Conservation (phyloP, 2,888 invertebrate genomes). For the Zele albiditarsus region DNA sequence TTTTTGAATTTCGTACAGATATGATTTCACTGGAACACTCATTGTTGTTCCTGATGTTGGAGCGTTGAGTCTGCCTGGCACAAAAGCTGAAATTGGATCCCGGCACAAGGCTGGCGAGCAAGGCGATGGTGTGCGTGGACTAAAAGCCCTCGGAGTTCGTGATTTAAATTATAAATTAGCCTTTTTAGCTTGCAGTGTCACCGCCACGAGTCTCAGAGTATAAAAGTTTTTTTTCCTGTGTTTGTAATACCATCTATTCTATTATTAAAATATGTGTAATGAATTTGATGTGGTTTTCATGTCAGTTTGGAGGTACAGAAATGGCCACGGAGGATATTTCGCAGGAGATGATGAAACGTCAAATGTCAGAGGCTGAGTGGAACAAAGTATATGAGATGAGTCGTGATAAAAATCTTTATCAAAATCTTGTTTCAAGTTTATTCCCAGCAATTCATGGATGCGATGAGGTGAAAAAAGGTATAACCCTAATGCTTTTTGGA, state of each 20-base stretch:
- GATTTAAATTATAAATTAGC: conserved; percentile 92
- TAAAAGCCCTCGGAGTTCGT: conserved; percentile 89
- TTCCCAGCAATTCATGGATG: conserved; percentile 98
- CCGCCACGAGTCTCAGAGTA: conserved; percentile 86
- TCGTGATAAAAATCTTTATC: conserved; percentile 91
- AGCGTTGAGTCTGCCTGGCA: conserved; percentile 88
- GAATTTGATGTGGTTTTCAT: conserved; percentile 1
- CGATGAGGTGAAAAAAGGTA: conserved; percentile 94
- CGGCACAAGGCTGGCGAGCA: conserved; percentile 82
- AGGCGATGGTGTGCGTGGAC: conserved; percentile 88
- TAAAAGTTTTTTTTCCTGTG: conserved; percentile 40
- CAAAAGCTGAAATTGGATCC: conserved; percentile 86
- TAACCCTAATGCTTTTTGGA: conserved; percentile 96
- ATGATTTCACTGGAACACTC: conserved; percentile 76
- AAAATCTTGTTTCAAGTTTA: conserved; percentile 90
- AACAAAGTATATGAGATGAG: conserved; percentile 97
- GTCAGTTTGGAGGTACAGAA: conserved; percentile 87
- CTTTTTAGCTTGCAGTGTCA: conserved; percentile 94
- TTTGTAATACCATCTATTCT: neutral
- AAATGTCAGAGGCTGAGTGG: conserved; percentile 96
- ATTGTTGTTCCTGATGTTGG: conserved; percentile 98
- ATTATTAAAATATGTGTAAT: conserved; percentile 7
- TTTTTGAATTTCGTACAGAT: conserved; percentile 57
- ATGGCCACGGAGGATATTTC: conserved; percentile 90
- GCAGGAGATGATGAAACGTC: conserved; percentile 92